Percentiles rank a stretch among this genome's conserved stretches.
These are phyloP conservation scores for Drosophila busckii DNA, from an alignment of 1,140 invertebrate species.

Conservation along the genomic window DNA sequence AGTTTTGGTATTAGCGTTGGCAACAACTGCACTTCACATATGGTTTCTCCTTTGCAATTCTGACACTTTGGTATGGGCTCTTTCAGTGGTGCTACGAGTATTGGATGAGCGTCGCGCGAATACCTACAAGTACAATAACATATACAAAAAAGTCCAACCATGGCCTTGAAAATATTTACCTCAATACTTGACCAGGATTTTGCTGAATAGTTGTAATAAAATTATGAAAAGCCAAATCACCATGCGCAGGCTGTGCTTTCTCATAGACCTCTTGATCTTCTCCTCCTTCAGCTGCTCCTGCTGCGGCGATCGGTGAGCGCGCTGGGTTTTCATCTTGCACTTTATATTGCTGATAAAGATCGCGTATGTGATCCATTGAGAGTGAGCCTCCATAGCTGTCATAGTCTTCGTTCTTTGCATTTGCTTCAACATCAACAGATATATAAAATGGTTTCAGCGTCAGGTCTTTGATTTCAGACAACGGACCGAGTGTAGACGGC, in stretches of 20 bases:
- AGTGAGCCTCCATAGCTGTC: conserved; percentile 61
- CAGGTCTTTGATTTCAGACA: conserved; percentile 66
- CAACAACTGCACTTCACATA: conserved; percentile 90
- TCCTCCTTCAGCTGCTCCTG: conserved; percentile 41
- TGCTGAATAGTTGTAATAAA: conserved; percentile 86
- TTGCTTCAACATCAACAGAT: conserved; percentile 82
- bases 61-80: conserved; percentile 81
- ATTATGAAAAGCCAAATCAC: conserved; percentile 89
- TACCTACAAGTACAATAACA: conserved; percentile 80
- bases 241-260: conserved; percentile 86
- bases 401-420: conserved; percentile 41
- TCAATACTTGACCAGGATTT: conserved; percentile 90
- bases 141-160: conserved; percentile 29
- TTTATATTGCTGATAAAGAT: conserved; percentile 84
- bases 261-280: conserved; percentile 86
- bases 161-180: conserved; percentile 80
- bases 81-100: conserved; percentile 83
- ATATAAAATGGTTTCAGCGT: conserved; percentile 80
- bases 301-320: conserved; percentile 43
- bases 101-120: conserved; percentile 83
- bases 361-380: conserved; percentile 82
- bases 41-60: conserved; percentile 85
- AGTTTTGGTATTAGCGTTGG: conserved; percentile 88
- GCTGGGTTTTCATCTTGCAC: conserved; percentile 80
- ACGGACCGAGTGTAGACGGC: conserved; percentile 46